A percentile compares a stretch with the other conserved stretches of the same genome.
phyloP scores from a whole-genome alignment of 1,140 invertebrate species.

The Mamestra configurata region DNA sequence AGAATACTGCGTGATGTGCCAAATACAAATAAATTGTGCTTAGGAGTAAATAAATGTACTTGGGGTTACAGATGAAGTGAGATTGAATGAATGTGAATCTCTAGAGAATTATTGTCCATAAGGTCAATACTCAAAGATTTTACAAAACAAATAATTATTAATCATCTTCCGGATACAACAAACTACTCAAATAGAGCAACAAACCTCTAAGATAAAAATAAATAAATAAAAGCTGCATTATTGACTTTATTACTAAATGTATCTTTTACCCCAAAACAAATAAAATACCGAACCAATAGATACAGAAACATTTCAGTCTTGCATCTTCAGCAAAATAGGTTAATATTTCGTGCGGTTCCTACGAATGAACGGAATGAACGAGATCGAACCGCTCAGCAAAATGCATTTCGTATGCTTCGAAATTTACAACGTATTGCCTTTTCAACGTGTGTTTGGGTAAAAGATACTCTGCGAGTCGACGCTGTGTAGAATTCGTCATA shows the following conservation, averaged over 20 bases:
- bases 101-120: too few species aligned
- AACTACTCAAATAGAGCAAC: too few species aligned
- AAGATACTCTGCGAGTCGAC: background rate
- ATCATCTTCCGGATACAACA: too few species aligned
- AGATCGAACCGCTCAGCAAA: background rate
- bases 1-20: too few species aligned
- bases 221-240: background rate
- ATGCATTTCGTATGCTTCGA: conserved; percentile 21
- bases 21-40: too few species aligned
- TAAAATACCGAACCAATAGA: background rate
- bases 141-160: too few species aligned
- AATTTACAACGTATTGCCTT: conserved; percentile 26
- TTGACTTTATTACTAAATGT: background rate
- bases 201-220: background rate
- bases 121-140: too few species aligned
- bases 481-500: background rate
- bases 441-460: conserved; percentile 12
- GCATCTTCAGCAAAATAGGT: conserved; percentile 33
- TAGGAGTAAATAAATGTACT: too few species aligned
- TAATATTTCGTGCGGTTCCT: conserved; percentile 25
- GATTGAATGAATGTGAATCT: too few species aligned
- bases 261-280: conserved; percentile 5
- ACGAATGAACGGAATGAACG: conserved; percentile 23
- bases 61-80: too few species aligned
- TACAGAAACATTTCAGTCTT: conserved; percentile 1